Evolutionary conservation across 2,797 vertebrate species (phyloP).

Genomic region (Galagoides demidoff): DNA sequence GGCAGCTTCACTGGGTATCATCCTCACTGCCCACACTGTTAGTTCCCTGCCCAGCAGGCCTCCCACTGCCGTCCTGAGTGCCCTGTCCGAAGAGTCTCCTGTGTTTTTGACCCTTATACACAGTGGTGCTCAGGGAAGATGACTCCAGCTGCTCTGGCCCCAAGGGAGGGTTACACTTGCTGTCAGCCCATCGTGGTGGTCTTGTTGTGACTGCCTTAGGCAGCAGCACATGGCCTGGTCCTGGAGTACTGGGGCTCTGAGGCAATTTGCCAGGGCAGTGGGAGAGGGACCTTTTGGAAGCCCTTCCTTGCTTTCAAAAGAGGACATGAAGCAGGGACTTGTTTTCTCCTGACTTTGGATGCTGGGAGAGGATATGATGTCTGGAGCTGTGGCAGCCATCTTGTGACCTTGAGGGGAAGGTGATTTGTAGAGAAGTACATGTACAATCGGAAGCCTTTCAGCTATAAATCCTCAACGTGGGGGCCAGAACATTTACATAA

Average conservation of each 20-base stretch:
- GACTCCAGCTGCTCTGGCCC: background rate
- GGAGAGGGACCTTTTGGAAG: background rate
- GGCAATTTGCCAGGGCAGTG: background rate
- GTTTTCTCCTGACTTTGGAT: background rate
- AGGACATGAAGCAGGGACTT: background rate
- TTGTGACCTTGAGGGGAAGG: background rate
- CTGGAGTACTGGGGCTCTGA: background rate
- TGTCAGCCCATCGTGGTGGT: background rate
- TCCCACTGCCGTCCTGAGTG: background rate
- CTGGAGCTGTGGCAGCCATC: background rate
- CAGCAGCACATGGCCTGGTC: background rate
- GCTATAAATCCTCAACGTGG: background rate
- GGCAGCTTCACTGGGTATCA: accelerated
- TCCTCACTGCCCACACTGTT: accelerated
- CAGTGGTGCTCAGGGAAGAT: background rate
- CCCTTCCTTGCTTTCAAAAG: background rate
- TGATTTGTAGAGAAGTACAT: background rate
- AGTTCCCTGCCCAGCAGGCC: background rate
- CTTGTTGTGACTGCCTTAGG: background rate
- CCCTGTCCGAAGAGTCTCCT: background rate
- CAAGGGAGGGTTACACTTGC: background rate
- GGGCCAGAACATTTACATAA: background rate
- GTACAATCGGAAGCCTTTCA: too few relatives aligned
- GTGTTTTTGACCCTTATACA: background rate
- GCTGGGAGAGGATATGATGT: background rate